Conservation (phyloP, 1,140 invertebrate genomes). For the Microplitis mediator region DNA sequence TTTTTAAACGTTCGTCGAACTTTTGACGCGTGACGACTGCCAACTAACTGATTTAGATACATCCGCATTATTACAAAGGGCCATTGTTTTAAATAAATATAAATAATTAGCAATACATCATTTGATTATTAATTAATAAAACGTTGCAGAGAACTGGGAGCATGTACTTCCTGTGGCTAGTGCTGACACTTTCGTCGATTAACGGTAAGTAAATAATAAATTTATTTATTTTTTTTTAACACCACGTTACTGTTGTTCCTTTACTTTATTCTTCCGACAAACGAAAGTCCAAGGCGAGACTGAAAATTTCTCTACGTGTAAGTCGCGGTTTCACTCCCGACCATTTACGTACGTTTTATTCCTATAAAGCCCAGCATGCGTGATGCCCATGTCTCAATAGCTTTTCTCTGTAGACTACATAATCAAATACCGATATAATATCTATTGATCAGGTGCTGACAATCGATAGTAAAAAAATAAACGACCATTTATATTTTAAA, state of each 20-base stretch:
- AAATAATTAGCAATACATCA: too few species aligned
- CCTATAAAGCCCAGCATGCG: slow-evolving; percentile 24
- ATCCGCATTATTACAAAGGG: neutral
- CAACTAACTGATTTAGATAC: neutral
- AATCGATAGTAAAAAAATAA: too few species aligned
- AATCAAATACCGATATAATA: neutral
- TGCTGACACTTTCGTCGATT: neutral
- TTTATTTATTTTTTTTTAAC: neutral
- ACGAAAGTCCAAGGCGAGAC: slow-evolving; percentile 13
- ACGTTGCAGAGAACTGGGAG: neutral
- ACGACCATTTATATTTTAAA: too few species aligned
- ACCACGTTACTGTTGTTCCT: neutral
- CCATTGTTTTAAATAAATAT: too few species aligned
- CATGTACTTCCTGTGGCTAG: neutral
- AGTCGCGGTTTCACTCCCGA: slow-evolving; percentile 44
- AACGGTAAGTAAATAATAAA: neutral
- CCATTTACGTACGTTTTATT: slow-evolving; percentile 40
- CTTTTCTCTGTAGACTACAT: neutral
- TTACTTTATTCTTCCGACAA: neutral
- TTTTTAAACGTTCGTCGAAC: too few species aligned
- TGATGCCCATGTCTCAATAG: neutral
- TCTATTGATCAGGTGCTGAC: too few species aligned
- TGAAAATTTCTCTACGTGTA: slow-evolving; percentile 20
- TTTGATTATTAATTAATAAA: neutral
- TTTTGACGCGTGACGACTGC: too few species aligned